Evolutionary conservation across 2,888 invertebrate genomes (phyloP), one percentile per base, ranked within the genome.

Genomic region (Calephelis perditalis): DNA sequence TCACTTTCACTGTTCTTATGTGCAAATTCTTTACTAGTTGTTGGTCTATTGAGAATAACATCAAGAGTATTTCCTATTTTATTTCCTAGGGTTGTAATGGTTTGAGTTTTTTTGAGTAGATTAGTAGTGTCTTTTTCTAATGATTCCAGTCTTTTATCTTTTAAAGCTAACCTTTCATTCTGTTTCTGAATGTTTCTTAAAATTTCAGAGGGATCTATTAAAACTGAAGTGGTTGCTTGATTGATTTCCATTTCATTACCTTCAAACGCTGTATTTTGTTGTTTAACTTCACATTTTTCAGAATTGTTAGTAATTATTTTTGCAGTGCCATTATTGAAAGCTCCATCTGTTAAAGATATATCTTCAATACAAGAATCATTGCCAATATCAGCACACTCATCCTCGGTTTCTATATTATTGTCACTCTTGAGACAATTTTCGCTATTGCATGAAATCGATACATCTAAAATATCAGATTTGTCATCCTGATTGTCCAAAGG

Each of bases 401-500:
- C 86, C 74, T 86, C 87, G 26, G 84, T 86, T 74, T 85, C 84
- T 56, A 78, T 81, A 66, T 73, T 65, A 64, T 77, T 81, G 63
- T 77, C 79, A 67, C 71, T 74, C 68, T 75, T 82, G 15, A 65
- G 65, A 43, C 76, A 49, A 65, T 68, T 73, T 66, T 82, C 84
- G 71, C 76, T 82, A 64, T 76, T 79, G 67, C 77, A 81, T 10
- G 76, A 77, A 56, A 80, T 78, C 10, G 81, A 81, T 55, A 73
- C 66, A 36, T 70, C 69, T 15, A 73, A 75, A 56, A 72, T 68
- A 66, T 75, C 78, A 52, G 73, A 76, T 26, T 78, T 79, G 64
- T 73, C 78, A 35, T 87, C 89, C 67, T 86, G 86, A 46, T 81
- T 81, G 64, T 91, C 91, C 44, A 89, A 69, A n/a, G 88, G 86